phyloP scores from a whole-genome alignment of 1,140 invertebrate species.

The Cataglyphis hispanica region DNA sequence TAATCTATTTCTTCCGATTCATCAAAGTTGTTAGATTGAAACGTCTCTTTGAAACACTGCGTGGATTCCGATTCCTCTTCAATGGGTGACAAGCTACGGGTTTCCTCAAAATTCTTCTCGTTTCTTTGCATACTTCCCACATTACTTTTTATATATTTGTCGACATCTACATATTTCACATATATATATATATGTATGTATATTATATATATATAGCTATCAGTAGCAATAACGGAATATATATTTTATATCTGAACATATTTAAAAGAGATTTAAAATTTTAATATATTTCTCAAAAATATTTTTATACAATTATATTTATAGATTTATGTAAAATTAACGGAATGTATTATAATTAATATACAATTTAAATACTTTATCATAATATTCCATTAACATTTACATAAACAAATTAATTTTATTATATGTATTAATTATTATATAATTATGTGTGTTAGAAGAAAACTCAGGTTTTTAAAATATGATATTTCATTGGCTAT shows the following conservation, averaged over 20 bases:
- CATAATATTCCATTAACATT: not conserved
- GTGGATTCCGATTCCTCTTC: conserved; percentile 68
- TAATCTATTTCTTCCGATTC: conserved; percentile 4
- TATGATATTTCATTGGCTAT: not conserved
- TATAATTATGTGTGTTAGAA: not conserved
- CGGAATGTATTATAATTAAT: too few relatives aligned
- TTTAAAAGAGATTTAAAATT: not conserved
- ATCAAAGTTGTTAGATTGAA: conserved; percentile 25
- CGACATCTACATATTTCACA: not conserved
- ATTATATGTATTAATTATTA: too few relatives aligned
- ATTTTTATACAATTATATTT: too few relatives aligned
- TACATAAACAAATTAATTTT: not conserved
- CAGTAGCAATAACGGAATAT: not conserved
- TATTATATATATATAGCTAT: not conserved
- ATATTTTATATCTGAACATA: not conserved
- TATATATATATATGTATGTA: too few relatives aligned
- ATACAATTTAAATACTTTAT: not conserved
- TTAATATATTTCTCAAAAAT: not conserved
- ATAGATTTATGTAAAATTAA: too few relatives aligned
- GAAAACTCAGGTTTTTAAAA: too few relatives aligned
- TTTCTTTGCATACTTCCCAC: not conserved
- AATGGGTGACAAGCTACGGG: conserved; percentile 59
- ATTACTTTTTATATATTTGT: conserved; percentile 3
- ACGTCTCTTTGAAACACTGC: conserved; percentile 28
- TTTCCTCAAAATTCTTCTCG: conserved; percentile 38